Conservation (phyloP, 2,113 vertebrate genomes). For the Labeo rohita region DNA sequence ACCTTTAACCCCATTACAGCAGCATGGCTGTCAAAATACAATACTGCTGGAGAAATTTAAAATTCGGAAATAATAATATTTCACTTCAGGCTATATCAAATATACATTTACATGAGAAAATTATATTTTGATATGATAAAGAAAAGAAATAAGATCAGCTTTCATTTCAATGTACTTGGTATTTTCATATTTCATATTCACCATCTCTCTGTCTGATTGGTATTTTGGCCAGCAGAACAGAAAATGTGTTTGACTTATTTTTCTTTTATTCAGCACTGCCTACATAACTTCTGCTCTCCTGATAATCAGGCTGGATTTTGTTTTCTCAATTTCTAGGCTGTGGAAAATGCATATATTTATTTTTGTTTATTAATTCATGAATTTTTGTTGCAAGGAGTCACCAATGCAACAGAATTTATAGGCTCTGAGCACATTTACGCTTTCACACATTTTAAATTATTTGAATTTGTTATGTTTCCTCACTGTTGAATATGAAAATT, state of each 20-base stretch:
- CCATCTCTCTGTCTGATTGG: background rate
- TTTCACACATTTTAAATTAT: background rate
- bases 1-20: conserved; percentile 12
- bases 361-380: background rate
- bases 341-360: background rate
- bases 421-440: background rate
- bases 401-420: background rate
- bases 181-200: background rate
- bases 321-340: background rate
- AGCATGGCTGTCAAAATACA: conserved; percentile 5
- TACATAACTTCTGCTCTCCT: conserved; percentile 14
- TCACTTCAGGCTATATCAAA: background rate
- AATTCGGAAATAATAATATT: background rate
- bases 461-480: background rate
- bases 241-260: conserved; percentile 16
- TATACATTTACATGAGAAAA: background rate
- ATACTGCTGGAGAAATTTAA: background rate
- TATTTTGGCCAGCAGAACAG: background rate
- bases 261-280: background rate
- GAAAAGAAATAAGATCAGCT: background rate
- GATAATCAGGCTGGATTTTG: background rate
- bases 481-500: background rate
- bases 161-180: background rate
- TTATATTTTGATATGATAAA: background rate
- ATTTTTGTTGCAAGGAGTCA: background rate